Conservation (phyloP, 2,888 invertebrate genomes). For the Octonoba sinensis region DNA sequence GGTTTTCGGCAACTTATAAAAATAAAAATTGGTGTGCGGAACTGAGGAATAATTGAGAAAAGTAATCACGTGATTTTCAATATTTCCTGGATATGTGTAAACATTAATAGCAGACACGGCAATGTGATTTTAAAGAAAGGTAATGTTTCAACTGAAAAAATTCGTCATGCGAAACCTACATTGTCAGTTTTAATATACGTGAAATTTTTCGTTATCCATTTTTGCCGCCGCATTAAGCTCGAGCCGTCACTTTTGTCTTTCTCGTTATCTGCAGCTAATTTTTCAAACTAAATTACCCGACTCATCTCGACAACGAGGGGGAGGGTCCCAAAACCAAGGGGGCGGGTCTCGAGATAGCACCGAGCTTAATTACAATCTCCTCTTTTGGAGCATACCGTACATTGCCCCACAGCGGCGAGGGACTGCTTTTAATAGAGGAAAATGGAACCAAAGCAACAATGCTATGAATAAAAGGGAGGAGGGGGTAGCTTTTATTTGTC, state of each 20-base stretch:
- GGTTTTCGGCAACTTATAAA: too few relatives aligned
- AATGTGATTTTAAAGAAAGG: too few relatives aligned
- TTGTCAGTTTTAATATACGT: slow-evolving; percentile 14
- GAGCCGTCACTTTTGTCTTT: slow-evolving; percentile 16
- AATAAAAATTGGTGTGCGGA: too few relatives aligned
- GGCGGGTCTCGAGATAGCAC: slow-evolving; percentile 14
- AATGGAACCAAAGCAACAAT: slow-evolving; percentile 1
- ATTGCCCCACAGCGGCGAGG: background rate
- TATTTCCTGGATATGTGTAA: too few relatives aligned
- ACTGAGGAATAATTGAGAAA: too few relatives aligned
- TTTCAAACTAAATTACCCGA: slow-evolving; percentile 35
- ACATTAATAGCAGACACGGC: too few relatives aligned
- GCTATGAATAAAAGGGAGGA: background rate
- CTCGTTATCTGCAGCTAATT: slow-evolving; percentile 27
- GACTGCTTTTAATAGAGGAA: background rate
- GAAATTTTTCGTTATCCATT: slow-evolving; percentile 31
- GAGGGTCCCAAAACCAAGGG: slow-evolving; percentile 2
- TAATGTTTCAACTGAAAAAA: too few relatives aligned
- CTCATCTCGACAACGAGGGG: slow-evolving; percentile 16
- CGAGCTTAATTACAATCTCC: slow-evolving; percentile 22
- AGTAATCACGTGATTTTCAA: too few relatives aligned
- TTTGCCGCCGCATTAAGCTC: slow-evolving; percentile 29
- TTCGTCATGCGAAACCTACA: slow-evolving; percentile 8
- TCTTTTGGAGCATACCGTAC: slow-evolving; percentile 2
- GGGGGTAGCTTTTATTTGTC: too few relatives aligned